Percentiles rank a stretch among this genome's conserved stretches.
Evolutionary conservation across 1,140 invertebrate species (phyloP).

Genomic region (Arctopsyche grandis): DNA sequence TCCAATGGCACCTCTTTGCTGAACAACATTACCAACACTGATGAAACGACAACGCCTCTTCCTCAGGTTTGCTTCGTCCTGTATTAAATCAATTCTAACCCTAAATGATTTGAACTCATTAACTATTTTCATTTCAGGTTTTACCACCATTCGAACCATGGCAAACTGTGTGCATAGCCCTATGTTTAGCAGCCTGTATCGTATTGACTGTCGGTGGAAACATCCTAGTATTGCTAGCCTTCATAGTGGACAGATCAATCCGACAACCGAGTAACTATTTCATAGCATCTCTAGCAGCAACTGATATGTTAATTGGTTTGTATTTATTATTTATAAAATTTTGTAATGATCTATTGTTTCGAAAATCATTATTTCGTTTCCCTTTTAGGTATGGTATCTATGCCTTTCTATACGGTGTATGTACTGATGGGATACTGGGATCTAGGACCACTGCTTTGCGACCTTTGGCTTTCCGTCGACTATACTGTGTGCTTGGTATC

Average conservation of each 20-base stretch:
- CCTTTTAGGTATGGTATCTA: slow-evolving; percentile 85
- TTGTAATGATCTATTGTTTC: background rate
- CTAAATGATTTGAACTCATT: background rate
- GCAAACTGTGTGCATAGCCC: slow-evolving; percentile 92
- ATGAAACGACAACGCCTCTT: slow-evolving; percentile 27
- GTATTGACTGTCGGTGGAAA: slow-evolving; percentile 95
- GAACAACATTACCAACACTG: slow-evolving; percentile 15
- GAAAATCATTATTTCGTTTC: background rate
- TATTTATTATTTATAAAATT: slow-evolving; percentile 32
- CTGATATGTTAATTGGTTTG: slow-evolving; percentile 97
- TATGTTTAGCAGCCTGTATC: slow-evolving; percentile 88
- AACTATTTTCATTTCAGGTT: slow-evolving; percentile 63
- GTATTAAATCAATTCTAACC: slow-evolving; percentile 1
- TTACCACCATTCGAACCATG: slow-evolving; percentile 89
- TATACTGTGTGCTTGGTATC: slow-evolving; percentile 99
- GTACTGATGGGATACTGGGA: slow-evolving; percentile 97
- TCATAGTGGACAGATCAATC: slow-evolving; percentile 96
- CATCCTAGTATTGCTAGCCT: slow-evolving; percentile 94
- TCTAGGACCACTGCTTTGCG: slow-evolving; percentile 94
- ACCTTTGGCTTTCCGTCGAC: slow-evolving; percentile 98
- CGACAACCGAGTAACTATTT: slow-evolving; percentile 99
- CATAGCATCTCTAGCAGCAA: slow-evolving; percentile 97
- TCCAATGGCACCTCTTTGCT: slow-evolving; percentile 53
- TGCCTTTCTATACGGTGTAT: slow-evolving; percentile 97
- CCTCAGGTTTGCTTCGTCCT: background rate